A percentile compares a stretch with the other conserved stretches of the same genome.
These are phyloP conservation scores for Mixornis gularis DNA, from an alignment of 2,113 vertebrate species.

Conservation along the genomic window DNA sequence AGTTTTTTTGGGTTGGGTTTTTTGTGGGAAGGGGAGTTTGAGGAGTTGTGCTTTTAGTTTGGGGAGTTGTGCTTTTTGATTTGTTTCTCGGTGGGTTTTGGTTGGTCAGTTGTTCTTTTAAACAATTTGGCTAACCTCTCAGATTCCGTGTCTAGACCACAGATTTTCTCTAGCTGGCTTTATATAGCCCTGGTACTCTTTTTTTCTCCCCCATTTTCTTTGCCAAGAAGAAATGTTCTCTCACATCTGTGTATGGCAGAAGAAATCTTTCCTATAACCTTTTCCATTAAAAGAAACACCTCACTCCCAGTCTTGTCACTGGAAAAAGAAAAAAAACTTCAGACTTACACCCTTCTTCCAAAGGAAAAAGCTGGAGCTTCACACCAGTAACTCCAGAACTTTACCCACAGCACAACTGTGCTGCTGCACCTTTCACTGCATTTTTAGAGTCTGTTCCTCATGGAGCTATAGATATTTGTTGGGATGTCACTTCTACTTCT, in stretches of 20 bases:
- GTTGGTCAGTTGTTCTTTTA: not conserved
- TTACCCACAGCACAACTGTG: not conserved
- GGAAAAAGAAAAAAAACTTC: not conserved
- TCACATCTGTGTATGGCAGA: slow-evolving; percentile 63
- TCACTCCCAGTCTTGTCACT: not conserved
- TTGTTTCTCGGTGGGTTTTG: not conserved
- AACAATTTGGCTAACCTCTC: not conserved
- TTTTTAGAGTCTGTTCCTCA: not conserved
- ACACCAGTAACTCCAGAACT: not conserved
- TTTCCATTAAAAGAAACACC: slow-evolving; percentile 8
- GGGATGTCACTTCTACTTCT: not conserved
- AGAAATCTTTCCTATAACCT: slow-evolving; percentile 49
- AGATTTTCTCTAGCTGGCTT: not conserved
- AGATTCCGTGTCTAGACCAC: not conserved
- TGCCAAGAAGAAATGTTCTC: slow-evolving; percentile 48
- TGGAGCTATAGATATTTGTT: rapidly evolving
- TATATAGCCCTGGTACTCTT: not conserved
- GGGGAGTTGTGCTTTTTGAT: not conserved
- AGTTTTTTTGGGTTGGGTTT: not conserved
- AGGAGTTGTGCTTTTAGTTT: not conserved
- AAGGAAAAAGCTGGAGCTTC: not conserved
- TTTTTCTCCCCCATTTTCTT: not conserved
- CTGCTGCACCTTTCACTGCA: not conserved
- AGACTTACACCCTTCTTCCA: not conserved
- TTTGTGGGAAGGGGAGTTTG: not conserved